Base-by-base conservation (phyloP, 2,888 invertebrate species). In the Drosophila acutilabella region DNA sequence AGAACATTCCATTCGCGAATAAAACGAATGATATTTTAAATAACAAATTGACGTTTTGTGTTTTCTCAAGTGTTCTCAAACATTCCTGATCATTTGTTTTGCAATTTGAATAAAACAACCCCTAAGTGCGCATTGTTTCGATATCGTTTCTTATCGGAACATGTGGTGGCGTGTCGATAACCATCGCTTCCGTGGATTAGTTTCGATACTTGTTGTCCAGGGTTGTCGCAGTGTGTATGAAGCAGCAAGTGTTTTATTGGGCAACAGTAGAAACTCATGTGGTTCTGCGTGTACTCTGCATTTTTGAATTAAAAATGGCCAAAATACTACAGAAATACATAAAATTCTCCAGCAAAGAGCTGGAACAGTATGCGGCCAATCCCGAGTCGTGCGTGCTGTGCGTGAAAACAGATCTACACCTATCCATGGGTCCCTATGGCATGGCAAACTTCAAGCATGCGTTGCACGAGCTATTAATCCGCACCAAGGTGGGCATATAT, bases 391-490 rank as follows among this genome's bases (percentile, higher is more conserved):
- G 93, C 73, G 94, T 95, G 1, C 90, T 88, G 58, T 91, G 91
- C 71, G 87, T 93, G 4, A 93, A 93, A 70, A 91, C 90, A 18
- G 86, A 91, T 3, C 91, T 93, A 70, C 94, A 94, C 74, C 61
- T 94, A 10, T 91, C 93, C 0, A 89, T 95, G 58, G 93, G 93
- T 71, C 94, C 95, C 0, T 93, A 92, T 76, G 93, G 94, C 54
- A 89, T 95, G 70, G 92, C 88, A 1, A 74, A 94, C 74, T 89
- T 94, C 16, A 93, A 92, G 52, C 85, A 91, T 30, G 93, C 94
- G 2, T 81, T 95, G 0, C 92, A 92, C 68, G 93, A 93, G 53
- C 92, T 90, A 16, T 77, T 93, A 11, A 80, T 87, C 2, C 67
- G 93, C 23, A 91, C 90, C 23, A 93, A 92, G 74, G 91, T 95